Evolutionary conservation across 2,113 vertebrate species (phyloP), one percentile per base, ranked within the genome.

Genomic region (Acrocephalus arundinaceus): DNA sequence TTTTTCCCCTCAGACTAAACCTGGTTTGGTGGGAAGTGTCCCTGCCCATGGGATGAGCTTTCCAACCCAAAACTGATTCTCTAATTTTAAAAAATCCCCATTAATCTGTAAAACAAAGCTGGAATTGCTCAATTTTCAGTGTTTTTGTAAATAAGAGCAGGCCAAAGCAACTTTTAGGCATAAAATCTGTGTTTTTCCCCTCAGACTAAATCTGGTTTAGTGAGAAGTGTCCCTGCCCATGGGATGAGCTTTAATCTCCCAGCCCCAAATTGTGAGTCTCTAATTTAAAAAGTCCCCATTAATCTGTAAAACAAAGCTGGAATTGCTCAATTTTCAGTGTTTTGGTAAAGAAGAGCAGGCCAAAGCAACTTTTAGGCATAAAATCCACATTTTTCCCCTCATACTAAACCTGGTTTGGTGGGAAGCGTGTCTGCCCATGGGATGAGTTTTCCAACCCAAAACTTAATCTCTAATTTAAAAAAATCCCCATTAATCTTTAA

Each of bases 1-100:
- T 78, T 92, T 15, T 89, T 82, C 37, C 31, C 15, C 33, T 28
- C 88, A 99, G 99, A 98, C 98, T 57, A 57, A 33, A 33, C 31
- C 19, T 57, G 54, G 31, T 57, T 57, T 57, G 7, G 19, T 35
- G 35, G 8, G 35, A 35, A 35, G 35, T 35, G 35, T 35, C 35
- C 35, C 35, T 35, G 35, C 35, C 35, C 35, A 35, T 35, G 35
- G 35, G 35, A 35, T 35, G 35, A 35, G 35, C 35, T 35, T 35
- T 35, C 35, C 35, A 35, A 35, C 35, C 35, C 35, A 35, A 35
- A 35, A 35, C 35, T 35, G 35, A 35, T 35, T 39, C 37, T 39
- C 37, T 39, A 39, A 39, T 39, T 39, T 39, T 14, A 77, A 88
- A 73, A 41, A 45, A 49, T 68, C 19, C 24, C 31, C 12, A 10